These are phyloP conservation scores for Ciona savignyi DNA, from an alignment of 23 tunicate genomes.

Conservation along the genomic window DNA sequence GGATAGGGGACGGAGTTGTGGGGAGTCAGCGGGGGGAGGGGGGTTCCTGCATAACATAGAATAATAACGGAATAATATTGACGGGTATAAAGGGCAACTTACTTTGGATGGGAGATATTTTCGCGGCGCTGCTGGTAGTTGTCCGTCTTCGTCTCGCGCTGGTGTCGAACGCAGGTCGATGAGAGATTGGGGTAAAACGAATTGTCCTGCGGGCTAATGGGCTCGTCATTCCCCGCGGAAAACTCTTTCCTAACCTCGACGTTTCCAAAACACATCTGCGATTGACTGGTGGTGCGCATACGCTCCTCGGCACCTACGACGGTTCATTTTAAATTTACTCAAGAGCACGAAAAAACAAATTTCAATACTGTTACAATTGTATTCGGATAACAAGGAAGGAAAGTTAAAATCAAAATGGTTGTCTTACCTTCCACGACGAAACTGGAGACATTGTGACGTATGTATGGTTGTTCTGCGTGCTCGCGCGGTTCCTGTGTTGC, in stretches of 20 bases:
- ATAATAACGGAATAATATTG: too few relatives aligned
- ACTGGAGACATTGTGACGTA: background rate
- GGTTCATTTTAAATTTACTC: too few relatives aligned
- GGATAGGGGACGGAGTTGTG: constrained; percentile 20
- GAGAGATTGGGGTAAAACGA: background rate
- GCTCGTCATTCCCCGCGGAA: constrained; percentile 6
- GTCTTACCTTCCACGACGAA: constrained; percentile 13
- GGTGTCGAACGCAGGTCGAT: background rate
- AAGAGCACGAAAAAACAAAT: too few relatives aligned
- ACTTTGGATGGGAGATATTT: background rate
- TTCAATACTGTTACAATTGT: too few relatives aligned
- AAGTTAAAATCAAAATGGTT: background rate
- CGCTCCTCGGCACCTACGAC: background rate
- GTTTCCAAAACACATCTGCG: constrained; percentile 53
- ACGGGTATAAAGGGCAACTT: too few relatives aligned
- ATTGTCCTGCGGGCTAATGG: constrained; percentile 3
- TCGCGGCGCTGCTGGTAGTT: too few relatives aligned
- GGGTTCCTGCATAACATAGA: too few relatives aligned
- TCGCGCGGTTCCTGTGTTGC: background rate
- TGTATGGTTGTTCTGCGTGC: background rate
- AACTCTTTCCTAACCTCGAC: constrained; percentile 23
- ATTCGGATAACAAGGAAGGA: too few relatives aligned
- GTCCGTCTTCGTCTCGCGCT: background rate
- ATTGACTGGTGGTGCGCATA: constrained; percentile 35
- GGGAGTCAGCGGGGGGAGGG: background rate